Conservation (phyloP, 2,888 invertebrate genomes). For the Lutraria lutraria region DNA sequence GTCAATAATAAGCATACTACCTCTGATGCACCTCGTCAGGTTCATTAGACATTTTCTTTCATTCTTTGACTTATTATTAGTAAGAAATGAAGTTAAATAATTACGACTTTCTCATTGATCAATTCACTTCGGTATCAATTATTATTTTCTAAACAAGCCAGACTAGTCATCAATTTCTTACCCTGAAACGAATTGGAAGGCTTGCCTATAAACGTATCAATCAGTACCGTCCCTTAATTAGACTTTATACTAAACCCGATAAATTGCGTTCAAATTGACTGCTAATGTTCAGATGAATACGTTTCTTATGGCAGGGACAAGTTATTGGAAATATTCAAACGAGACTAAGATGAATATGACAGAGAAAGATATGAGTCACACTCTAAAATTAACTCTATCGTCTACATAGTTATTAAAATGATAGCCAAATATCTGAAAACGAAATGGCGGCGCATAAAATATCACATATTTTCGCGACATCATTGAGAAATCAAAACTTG, state of each 20-base stretch:
- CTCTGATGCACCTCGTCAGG: not conserved
- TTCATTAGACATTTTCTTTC: conserved; percentile 3
- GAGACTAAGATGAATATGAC: conserved; percentile 38
- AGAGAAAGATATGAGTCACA: conserved; percentile 50
- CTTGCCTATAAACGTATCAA: conserved; percentile 46
- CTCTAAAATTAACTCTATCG: conserved; percentile 23
- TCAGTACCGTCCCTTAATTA: conserved; percentile 52
- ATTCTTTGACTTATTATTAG: conserved; percentile 13
- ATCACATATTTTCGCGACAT: not conserved
- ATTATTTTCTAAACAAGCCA: conserved; percentile 23
- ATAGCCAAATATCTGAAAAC: not conserved
- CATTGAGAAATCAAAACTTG: not conserved
- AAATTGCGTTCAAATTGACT: conserved; percentile 70
- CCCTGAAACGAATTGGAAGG: not conserved
- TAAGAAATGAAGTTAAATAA: conserved; percentile 18
- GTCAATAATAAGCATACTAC: not conserved
- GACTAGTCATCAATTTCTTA: conserved; percentile 28
- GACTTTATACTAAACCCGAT: conserved; percentile 59
- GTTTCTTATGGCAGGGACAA: conserved; percentile 47
- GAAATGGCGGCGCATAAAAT: not conserved
- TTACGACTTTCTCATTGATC: not conserved
- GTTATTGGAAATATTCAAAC: conserved; percentile 51
- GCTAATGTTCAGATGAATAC: conserved; percentile 60
- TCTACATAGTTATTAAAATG: not conserved
- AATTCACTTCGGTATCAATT: conserved; percentile 21